Evolutionary conservation across 2,797 vertebrate genomes (phyloP).

Genomic region (Margarornis squamiger): DNA sequence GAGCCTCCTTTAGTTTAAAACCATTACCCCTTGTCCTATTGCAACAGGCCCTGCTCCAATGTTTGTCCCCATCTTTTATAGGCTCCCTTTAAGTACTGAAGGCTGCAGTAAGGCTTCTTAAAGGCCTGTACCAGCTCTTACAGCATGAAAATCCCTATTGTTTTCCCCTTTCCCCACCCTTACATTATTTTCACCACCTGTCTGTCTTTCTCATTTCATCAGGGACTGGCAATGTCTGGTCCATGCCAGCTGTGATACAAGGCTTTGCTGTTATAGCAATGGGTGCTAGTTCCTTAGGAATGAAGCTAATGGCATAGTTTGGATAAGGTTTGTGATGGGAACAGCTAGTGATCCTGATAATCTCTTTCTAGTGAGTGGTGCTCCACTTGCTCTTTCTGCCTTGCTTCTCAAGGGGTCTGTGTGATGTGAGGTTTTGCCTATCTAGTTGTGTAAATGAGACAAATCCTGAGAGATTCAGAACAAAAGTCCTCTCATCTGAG

Average conservation of each 20-base stretch:
- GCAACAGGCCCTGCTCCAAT: not conserved
- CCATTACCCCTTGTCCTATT: not conserved
- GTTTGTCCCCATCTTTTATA: not conserved
- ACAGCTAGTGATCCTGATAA: not conserved
- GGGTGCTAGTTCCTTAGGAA: not conserved
- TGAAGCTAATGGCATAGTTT: not conserved
- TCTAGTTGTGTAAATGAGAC: not conserved
- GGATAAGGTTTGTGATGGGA: not conserved
- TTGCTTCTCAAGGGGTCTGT: not conserved
- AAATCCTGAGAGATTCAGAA: not conserved
- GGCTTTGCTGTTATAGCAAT: not conserved
- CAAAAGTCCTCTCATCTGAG: not conserved
- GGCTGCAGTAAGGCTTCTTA: not conserved
- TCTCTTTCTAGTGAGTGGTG: not conserved
- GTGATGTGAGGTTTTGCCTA: not conserved
- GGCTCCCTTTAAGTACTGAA: not conserved
- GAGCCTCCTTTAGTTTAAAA: not conserved
- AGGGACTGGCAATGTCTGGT: not conserved
- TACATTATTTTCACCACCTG: rapidly evolving
- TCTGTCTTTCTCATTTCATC: not conserved
- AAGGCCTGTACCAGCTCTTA: not conserved
- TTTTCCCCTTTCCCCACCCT: not conserved
- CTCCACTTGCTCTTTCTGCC: not conserved
- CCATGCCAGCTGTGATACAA: not conserved
- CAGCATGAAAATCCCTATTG: not conserved